These are phyloP conservation scores for Proisotoma minuta DNA, from an alignment of 2,888 invertebrate genomes.

Conservation along the genomic window DNA sequence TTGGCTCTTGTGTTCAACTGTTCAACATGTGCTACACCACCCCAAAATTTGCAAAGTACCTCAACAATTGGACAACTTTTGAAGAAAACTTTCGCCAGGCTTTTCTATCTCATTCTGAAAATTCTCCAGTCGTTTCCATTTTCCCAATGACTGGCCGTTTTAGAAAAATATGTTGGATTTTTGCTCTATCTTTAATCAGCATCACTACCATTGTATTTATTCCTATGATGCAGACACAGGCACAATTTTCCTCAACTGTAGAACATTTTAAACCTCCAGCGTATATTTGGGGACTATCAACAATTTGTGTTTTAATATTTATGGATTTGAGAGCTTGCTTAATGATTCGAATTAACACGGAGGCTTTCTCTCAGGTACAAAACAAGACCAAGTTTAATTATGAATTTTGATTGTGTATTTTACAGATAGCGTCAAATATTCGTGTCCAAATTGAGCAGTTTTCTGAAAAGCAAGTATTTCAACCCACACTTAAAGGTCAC, in stretches of 20 bases:
- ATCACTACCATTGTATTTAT: background rate
- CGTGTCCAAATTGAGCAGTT: no score
- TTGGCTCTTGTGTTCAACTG: background rate
- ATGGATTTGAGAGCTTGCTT: background rate
- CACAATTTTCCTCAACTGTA: background rate
- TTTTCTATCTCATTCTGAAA: background rate
- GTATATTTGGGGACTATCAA: no score
- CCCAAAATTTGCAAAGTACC: background rate
- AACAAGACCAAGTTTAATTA: no score
- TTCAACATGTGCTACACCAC: background rate
- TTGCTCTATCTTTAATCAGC: background rate
- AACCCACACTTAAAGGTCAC: background rate
- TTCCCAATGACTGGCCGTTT: background rate
- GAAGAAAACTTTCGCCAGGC: background rate
- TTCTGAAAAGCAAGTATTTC: no score
- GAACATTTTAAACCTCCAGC: no score
- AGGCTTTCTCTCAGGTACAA: slow-evolving; percentile 1
- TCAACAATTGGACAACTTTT: slow-evolving; percentile 6
- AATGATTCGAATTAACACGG: background rate
- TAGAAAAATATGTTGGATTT: background rate
- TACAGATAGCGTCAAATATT: no score
- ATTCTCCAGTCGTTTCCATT: no score
- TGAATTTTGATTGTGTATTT: no score
- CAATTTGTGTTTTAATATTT: background rate
- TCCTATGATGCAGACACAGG: background rate